Evolutionary conservation across 1,140 invertebrate genomes (phyloP).

Genomic region (Cotesia vestalis): DNA sequence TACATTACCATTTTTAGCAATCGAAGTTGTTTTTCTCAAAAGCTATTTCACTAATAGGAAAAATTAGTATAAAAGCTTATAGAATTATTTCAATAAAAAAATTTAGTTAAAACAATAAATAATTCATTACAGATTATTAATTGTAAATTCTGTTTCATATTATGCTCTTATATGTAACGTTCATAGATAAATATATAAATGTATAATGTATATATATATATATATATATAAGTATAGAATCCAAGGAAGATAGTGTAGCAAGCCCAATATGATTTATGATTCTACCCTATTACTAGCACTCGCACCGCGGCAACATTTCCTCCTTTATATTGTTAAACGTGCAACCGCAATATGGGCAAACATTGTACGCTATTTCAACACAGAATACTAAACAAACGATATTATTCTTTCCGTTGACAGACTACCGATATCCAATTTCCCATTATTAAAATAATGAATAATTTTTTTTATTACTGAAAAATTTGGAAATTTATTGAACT

Average conservation of each 20-base stretch:
- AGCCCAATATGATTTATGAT: conserved; percentile 9
- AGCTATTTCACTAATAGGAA: no score
- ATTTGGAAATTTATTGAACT: no score
- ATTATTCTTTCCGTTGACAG: conserved; percentile 1
- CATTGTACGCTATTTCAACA: background rate
- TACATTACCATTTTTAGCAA: no score
- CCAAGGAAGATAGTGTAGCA: background rate
- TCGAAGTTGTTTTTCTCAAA: no score
- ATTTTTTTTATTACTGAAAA: no score
- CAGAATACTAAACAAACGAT: background rate
- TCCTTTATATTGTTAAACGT: background rate
- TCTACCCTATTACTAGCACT: conserved; percentile 8
- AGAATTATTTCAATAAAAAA: no score
- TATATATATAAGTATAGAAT: background rate
- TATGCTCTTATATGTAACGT: no score
- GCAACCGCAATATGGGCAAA: conserved; percentile 5
- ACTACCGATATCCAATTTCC: background rate
- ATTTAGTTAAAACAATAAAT: no score
- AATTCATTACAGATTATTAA: no score
- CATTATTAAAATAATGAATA: background rate
- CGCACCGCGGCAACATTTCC: background rate
- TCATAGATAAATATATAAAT: background rate
- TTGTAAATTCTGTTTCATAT: no score
- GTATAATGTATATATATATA: background rate
- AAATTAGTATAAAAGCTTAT: no score